Conservation (phyloP, 1,140 invertebrate genomes). For the Monochamus saltuarius region DNA sequence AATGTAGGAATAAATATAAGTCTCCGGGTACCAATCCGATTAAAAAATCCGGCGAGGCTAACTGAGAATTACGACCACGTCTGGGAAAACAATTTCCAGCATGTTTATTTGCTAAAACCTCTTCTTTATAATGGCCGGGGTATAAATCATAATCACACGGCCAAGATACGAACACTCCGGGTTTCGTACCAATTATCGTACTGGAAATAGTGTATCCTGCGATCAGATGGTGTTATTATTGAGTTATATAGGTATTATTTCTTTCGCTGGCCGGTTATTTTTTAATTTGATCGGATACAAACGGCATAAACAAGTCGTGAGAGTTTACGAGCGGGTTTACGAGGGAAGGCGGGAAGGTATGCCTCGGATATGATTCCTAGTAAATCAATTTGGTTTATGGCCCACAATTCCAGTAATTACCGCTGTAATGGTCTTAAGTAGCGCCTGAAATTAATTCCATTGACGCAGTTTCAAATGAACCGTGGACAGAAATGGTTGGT, state of each 20-base stretch:
- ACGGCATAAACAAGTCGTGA: constrained; percentile 16
- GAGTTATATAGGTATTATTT: constrained; percentile 25
- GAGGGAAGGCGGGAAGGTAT: constrained; percentile 11
- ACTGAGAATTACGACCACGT: background rate
- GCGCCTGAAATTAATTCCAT: too few species aligned
- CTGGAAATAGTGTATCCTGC: constrained; percentile 20
- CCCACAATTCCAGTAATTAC: constrained; percentile 3
- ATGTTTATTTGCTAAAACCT: background rate
- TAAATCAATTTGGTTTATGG: constrained; percentile 20
- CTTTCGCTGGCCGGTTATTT: constrained; percentile 15
- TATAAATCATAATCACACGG: constrained; percentile 17
- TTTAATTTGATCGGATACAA: constrained; percentile 17
- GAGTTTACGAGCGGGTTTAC: constrained; percentile 17
- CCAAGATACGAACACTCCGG: constrained; percentile 14
- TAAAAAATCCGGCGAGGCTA: background rate
- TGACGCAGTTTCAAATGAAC: too few species aligned
- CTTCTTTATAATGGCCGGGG: too few species aligned
- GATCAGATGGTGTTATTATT: constrained; percentile 27
- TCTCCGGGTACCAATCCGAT: background rate
- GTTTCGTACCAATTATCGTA: constrained; percentile 22
- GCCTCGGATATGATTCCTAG: constrained; percentile 5
- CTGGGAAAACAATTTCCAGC: constrained; percentile 2
- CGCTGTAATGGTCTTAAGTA: too few species aligned
- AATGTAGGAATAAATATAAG: too few species aligned
- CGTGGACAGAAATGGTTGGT: too few species aligned